A percentile compares a stretch with the other conserved stretches of the same genome.
Evolutionary conservation across 2,113 vertebrate genomes (phyloP).

Genomic region (Passer montanus): DNA sequence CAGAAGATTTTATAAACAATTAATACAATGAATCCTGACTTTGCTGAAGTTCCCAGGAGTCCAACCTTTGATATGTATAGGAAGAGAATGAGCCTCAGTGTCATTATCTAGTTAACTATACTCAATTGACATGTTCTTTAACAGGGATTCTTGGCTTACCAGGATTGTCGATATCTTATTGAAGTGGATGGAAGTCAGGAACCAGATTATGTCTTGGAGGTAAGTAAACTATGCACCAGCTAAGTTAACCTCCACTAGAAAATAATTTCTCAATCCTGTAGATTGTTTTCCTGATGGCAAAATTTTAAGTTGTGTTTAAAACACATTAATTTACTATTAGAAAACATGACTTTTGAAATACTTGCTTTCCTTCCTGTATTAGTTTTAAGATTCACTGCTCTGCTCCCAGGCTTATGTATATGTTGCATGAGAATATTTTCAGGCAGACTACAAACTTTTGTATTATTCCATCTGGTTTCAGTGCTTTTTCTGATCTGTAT

Average conservation of each 20-base stretch:
- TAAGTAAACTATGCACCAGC: constrained; percentile 61
- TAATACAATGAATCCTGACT: not conserved
- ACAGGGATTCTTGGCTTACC: constrained; percentile 85
- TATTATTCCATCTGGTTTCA: not conserved
- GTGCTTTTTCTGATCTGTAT: not conserved
- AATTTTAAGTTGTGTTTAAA: not conserved
- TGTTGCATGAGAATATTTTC: not conserved
- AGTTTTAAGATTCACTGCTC: not conserved
- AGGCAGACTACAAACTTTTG: not conserved
- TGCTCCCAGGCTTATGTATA: not conserved
- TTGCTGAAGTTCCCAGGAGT: not conserved
- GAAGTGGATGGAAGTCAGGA: constrained; percentile 88
- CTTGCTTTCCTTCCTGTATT: not conserved
- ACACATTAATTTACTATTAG: not conserved
- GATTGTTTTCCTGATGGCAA: not conserved
- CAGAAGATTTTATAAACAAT: not conserved
- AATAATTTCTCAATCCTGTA: not conserved
- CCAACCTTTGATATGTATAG: not conserved
- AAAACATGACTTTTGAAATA: not conserved
- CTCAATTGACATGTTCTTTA: not conserved
- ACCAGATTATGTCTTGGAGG: constrained; percentile 78
- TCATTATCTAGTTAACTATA: not conserved
- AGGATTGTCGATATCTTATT: constrained; percentile 80
- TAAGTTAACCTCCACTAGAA: not conserved
- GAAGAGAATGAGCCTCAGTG: not conserved